These are phyloP conservation scores for Drosophila lacicola DNA, from an alignment of 2,888 invertebrate species.

Conservation along the genomic window DNA sequence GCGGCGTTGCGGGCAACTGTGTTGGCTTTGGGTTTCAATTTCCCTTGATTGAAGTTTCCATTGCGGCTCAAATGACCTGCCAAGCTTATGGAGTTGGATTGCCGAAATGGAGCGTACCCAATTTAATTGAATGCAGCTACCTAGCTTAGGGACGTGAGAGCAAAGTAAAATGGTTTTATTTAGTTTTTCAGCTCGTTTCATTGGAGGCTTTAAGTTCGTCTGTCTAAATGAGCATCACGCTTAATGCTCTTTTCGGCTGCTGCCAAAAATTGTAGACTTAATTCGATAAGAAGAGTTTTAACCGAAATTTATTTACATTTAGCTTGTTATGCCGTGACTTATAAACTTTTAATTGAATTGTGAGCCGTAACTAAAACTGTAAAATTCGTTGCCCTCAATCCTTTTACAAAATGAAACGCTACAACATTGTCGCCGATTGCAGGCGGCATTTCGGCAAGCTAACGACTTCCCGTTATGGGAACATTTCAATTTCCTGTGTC, in stretches of 20 bases:
- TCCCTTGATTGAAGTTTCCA: constrained; percentile 74
- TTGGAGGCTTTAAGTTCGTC: constrained; percentile 35
- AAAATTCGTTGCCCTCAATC: constrained; percentile 22
- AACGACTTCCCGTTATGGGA: constrained; percentile 78
- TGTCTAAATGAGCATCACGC: background rate
- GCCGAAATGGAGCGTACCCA: constrained; percentile 52
- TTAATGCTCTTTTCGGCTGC: constrained; percentile 12
- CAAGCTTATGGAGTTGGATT: constrained; percentile 49
- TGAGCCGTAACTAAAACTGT: constrained; percentile 41
- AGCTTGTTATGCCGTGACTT: constrained; percentile 40
- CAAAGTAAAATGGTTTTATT: constrained; percentile 19
- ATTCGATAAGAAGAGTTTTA: constrained; percentile 62
- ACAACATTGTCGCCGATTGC: constrained; percentile 28
- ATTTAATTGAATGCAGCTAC: constrained; percentile 70
- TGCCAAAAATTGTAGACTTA: constrained; percentile 27
- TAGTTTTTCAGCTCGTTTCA: constrained; percentile 28
- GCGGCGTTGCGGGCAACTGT: constrained; percentile 16
- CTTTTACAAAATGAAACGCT: background rate
- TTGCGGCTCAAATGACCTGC: constrained; percentile 28
- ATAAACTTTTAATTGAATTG: constrained; percentile 75
- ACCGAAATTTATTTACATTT: constrained; percentile 56
- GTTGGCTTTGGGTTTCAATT: constrained; percentile 68
- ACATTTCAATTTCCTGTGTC: constrained; percentile 78
- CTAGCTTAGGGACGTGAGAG: constrained; percentile 45
- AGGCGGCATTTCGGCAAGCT: constrained; percentile 37